Base-by-base conservation (phyloP, 92 coral and sea anemone genomes). In the Actinernus sp. region DNA sequence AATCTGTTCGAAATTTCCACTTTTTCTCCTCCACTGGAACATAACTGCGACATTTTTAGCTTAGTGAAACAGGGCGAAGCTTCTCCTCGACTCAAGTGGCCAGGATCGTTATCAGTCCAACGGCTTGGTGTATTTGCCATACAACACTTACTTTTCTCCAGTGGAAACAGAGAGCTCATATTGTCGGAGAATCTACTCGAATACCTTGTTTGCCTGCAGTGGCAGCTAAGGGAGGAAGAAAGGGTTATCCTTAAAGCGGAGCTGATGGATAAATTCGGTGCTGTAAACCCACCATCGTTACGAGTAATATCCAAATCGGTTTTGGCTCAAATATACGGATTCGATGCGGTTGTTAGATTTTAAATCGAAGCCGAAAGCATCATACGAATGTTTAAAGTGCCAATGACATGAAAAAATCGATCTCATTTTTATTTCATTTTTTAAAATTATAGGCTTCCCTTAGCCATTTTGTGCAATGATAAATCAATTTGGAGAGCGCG, bases 111-210 rank as follows among this genome's bases (percentile, higher is more conserved):
- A 26, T 66, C 88, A 4, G 73, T 68, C 16, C 85, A 73, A 26
- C 68, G 70, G 50, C 70, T 89, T 51, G 96, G 96, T 5, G 60
- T 89, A 26, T 85, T 89, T 34, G 56, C 88, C 3, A 22, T 89
- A 32, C 46, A 41, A 21, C 91, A 89, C 61, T 63, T 74, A 53
- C 67, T 73, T 26, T 73, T 71, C 9, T 25, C 67, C 4, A 61
- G 67, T 22, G 81, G 55, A 16, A 89, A 85, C 58, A 63, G 63
- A 6, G 22, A 72, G 57, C 27, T 80, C n/a, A 45, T 82, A 12
- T 23, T 26, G 61, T 63, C 64, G 4, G 96, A 85, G 72, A 45
- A 65, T 43, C 69, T 89, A 26, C 55, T 74, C 4, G 84, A 75
- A 1, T 85, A 79, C 61, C 56, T 89, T 58, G 45, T 69, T 14